Conservation (phyloP, 2,113 vertebrate genomes). For the Peromyscus californicus region DNA sequence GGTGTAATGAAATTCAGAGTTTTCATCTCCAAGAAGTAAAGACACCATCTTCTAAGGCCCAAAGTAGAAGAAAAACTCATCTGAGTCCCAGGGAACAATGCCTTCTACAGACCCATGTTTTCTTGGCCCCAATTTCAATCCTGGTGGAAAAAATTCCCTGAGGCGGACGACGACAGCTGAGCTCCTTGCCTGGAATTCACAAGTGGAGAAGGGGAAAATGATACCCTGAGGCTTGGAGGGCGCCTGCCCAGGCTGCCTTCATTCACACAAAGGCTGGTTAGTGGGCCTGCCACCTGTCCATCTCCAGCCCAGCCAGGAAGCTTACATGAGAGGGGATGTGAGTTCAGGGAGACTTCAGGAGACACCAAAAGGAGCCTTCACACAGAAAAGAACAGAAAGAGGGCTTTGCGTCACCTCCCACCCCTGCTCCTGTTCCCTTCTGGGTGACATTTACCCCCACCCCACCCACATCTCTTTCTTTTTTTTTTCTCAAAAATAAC, state of each 20-base stretch:
- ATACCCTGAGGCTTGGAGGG: conserved; percentile 38
- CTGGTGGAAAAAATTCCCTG: conserved; percentile 70
- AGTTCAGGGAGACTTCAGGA: background rate
- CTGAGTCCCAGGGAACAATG: conserved; percentile 22
- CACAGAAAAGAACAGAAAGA: background rate
- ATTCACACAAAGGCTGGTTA: background rate
- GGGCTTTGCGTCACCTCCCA: fast-evolving
- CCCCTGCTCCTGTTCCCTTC: background rate
- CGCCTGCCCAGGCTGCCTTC: background rate
- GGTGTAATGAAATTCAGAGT: background rate
- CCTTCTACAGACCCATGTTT: background rate
- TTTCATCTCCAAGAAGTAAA: background rate
- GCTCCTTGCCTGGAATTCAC: conserved; percentile 54
- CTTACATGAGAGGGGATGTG: background rate
- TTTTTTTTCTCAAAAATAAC: conserved; percentile 34
- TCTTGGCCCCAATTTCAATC: conserved; percentile 54
- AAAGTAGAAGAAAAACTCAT: background rate
- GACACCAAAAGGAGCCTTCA: background rate
- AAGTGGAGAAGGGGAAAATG: conserved; percentile 50
- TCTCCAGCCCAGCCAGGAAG: background rate
- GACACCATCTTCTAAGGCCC: background rate
- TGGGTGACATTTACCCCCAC: background rate
- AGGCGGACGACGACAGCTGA: conserved; percentile 71
- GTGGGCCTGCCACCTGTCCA: background rate
- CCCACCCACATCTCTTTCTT: no score